Evolutionary conservation across 1,140 invertebrate species (phyloP).

Genomic region (Neelides sp.): DNA sequence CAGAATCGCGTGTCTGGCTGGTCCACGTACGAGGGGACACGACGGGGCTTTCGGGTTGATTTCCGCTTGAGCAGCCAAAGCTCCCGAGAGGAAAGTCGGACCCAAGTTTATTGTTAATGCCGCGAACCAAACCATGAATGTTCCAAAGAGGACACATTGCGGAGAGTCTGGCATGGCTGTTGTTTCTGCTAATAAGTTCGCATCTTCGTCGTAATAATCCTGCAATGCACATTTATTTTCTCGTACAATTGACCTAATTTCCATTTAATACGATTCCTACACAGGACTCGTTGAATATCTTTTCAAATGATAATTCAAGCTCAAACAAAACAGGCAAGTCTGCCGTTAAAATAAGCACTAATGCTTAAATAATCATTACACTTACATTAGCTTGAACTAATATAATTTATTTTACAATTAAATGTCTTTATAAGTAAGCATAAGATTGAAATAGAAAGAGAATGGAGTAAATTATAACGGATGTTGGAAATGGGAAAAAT

Average conservation of each 20-base stretch:
- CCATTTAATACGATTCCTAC: too few relatives aligned
- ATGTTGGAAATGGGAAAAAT: not conserved
- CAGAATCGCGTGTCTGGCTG: conserved; percentile 72
- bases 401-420: too few relatives aligned
- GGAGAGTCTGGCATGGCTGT: conserved; percentile 49
- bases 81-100: conserved; percentile 74
- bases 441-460: conserved; percentile 8
- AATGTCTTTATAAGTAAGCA: too few relatives aligned
- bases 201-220: conserved; percentile 50
- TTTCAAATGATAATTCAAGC: too few relatives aligned
- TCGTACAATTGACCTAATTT: too few relatives aligned
- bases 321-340: too few relatives aligned
- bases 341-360: too few relatives aligned
- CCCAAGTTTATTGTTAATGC: conserved; percentile 76
- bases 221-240: too few relatives aligned
- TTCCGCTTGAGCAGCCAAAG: conserved; percentile 67
- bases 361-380: too few relatives aligned
- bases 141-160: conserved; percentile 78
- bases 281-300: too few relatives aligned
- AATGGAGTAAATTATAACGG: not conserved
- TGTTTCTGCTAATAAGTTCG: conserved; percentile 27
- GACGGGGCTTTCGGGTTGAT: conserved; percentile 49
- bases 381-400: too few relatives aligned
- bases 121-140: conserved; percentile 86
- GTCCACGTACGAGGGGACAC: conserved; percentile 64